phyloP scores from a whole-genome alignment of 2,888 invertebrate species.

The Epinotia ramella region DNA sequence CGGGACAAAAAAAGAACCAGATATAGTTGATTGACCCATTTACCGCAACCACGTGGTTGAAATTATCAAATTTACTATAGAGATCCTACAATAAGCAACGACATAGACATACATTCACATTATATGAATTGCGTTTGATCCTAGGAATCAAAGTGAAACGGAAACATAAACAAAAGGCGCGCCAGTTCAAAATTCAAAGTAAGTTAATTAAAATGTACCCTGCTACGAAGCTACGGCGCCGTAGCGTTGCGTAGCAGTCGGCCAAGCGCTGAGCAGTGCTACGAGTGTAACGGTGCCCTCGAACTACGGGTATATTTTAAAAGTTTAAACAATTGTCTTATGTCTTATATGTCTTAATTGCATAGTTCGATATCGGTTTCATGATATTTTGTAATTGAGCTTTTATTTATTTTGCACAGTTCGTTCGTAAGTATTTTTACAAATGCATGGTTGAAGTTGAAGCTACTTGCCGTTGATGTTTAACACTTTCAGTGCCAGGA shows the following conservation, averaged over 20 bases:
- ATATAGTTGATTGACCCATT: too few species aligned
- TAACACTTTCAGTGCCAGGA: too few species aligned
- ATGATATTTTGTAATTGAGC: background rate
- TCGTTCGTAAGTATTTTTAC: too few species aligned
- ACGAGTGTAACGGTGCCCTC: background rate
- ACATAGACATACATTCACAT: background rate
- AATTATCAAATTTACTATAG: background rate
- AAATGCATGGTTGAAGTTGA: too few species aligned
- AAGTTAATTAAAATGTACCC: conserved; percentile 32
- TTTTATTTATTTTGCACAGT: too few species aligned
- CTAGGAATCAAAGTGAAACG: conserved; percentile 6
- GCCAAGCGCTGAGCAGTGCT: conserved; percentile 4
- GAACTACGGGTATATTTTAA: background rate
- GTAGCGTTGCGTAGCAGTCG: conserved; percentile 19
- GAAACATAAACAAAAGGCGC: conserved; percentile 11
- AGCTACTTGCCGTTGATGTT: too few species aligned
- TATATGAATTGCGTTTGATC: background rate
- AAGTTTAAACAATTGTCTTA: too few species aligned
- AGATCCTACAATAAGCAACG: background rate
- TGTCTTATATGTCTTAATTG: too few species aligned
- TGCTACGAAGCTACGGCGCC: conserved; percentile 10
- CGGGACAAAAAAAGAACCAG: too few species aligned
- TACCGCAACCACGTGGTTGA: too few species aligned
- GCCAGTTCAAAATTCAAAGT: conserved; percentile 22
- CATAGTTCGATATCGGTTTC: background rate